Conservation (phyloP, 2,888 invertebrate species). For the Hemicrepidius hirtus region DNA sequence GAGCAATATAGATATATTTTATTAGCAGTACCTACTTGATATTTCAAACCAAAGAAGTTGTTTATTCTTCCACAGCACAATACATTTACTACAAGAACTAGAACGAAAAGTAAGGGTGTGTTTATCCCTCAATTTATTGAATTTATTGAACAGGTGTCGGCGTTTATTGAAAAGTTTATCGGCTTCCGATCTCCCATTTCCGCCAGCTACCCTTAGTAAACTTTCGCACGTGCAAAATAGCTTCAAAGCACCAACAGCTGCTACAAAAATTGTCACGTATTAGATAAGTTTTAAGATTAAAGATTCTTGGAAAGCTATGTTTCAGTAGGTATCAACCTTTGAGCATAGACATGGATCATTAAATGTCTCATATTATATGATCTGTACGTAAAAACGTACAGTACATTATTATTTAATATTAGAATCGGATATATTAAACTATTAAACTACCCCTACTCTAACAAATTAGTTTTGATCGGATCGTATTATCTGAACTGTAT, state of each 20-base stretch:
- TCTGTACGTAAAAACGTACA: too few species aligned
- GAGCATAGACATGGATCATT: too few species aligned
- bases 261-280: slow-evolving; percentile 49
- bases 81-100: slow-evolving; percentile 22
- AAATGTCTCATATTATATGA: too few species aligned
- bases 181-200: slow-evolving; percentile 57
- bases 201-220: slow-evolving; percentile 54
- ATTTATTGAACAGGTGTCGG: slow-evolving; percentile 65
- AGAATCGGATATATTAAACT: too few species aligned
- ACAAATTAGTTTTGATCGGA: too few species aligned
- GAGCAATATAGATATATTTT: too few species aligned
- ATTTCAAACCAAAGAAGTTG: slow-evolving; percentile 5
- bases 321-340: slow-evolving; percentile 3
- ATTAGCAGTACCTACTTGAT: not conserved
- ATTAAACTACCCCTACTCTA: too few species aligned
- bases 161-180: slow-evolving; percentile 63
- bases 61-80: slow-evolving; percentile 33
- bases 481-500: too few species aligned
- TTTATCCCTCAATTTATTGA: slow-evolving; percentile 64
- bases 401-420: too few species aligned
- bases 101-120: slow-evolving; percentile 50
- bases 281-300: slow-evolving; percentile 49
- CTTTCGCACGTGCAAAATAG: slow-evolving; percentile 49
- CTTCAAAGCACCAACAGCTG: slow-evolving; percentile 46
- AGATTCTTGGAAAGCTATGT: slow-evolving; percentile 36